phyloP scores from a whole-genome alignment of 2,888 invertebrate species.

The Leptopterna dolabrata region DNA sequence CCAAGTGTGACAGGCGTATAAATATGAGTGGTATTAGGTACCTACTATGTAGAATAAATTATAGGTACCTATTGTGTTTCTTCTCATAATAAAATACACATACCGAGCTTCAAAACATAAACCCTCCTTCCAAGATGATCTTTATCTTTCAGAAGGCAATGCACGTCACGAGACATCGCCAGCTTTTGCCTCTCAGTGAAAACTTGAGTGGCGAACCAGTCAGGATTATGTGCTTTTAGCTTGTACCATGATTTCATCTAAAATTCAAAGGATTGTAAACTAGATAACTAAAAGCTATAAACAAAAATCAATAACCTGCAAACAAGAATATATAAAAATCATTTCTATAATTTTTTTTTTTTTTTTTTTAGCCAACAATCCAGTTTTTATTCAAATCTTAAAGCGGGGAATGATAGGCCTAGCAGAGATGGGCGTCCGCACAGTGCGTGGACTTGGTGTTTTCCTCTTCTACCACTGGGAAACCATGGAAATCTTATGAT shows the following conservation, averaged over 20 bases:
- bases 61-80: too few relatives aligned
- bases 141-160: slow-evolving; percentile 64
- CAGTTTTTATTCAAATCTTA: too few relatives aligned
- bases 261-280: slow-evolving; percentile 51
- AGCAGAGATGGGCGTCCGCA: too few relatives aligned
- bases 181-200: slow-evolving; percentile 62
- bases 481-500: too few relatives aligned
- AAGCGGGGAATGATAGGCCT: too few relatives aligned
- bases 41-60: too few relatives aligned
- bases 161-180: slow-evolving; percentile 66
- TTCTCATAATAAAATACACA: too few relatives aligned
- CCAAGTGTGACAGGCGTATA: too few relatives aligned
- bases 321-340: background rate
- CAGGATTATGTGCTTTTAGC: slow-evolving; percentile 67
- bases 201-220: slow-evolving; percentile 66
- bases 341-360: background rate
- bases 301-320: background rate
- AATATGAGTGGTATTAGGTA: too few relatives aligned
- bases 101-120: slow-evolving; percentile 68
- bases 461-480: too few relatives aligned
- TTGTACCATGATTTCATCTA: slow-evolving; percentile 68
- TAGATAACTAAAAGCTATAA: background rate
- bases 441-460: too few relatives aligned
- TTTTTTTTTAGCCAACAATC: too few relatives aligned
- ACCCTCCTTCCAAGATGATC: slow-evolving; percentile 67